Conservation (phyloP, 2,113 vertebrate genomes). For the Campylorhamphus procurvoides region DNA sequence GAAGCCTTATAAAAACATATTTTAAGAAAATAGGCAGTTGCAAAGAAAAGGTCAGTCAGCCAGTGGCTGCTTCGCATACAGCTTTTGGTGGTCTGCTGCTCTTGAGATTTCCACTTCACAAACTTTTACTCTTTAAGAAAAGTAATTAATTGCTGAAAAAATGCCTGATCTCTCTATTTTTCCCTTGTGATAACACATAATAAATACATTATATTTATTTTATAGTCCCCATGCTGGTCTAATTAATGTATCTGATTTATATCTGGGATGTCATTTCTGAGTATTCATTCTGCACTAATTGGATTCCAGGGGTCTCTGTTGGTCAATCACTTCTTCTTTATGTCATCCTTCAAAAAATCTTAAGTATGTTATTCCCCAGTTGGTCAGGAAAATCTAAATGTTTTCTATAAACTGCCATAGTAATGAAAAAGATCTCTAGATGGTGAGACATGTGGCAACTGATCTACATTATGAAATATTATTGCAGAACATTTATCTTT, state of each 20-base stretch:
- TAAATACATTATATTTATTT: conserved; percentile 28
- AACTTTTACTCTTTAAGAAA: background rate
- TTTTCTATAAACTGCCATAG: background rate
- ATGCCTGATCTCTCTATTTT: background rate
- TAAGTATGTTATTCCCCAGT: background rate
- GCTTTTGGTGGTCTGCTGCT: background rate
- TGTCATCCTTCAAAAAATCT: background rate
- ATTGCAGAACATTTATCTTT: background rate
- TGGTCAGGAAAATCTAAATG: background rate
- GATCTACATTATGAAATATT: background rate
- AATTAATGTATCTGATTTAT: conserved; percentile 37
- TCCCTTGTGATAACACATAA: background rate
- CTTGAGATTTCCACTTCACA: background rate
- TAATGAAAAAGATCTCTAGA: conserved; percentile 5
- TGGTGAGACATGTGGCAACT: background rate
- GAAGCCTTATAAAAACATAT: background rate
- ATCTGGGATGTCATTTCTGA: background rate
- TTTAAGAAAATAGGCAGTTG: background rate
- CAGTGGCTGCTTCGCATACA: background rate
- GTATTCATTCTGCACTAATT: conserved; percentile 11
- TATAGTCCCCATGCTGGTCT: background rate
- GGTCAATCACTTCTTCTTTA: conserved; percentile 44
- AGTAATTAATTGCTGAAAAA: conserved; percentile 5
- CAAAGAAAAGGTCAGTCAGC: background rate
- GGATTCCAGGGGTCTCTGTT: conserved; percentile 12